These are phyloP conservation scores for Bucorvus abyssinicus DNA, from an alignment of 2,797 vertebrate species.

Conservation along the genomic window DNA sequence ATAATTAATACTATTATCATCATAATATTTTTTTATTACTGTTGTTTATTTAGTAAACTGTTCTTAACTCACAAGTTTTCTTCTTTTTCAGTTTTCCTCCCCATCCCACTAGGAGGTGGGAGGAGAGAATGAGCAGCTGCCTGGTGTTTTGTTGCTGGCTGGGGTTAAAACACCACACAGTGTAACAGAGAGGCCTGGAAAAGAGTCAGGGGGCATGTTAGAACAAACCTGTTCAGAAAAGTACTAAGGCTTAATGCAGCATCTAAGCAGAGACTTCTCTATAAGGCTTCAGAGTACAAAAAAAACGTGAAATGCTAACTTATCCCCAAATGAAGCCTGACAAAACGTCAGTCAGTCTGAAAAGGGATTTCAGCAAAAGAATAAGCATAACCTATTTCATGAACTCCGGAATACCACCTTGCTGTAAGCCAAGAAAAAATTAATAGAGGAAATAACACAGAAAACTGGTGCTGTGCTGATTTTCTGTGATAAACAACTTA, in stretches of 20 bases:
- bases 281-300: not conserved
- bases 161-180: too few relatives aligned
- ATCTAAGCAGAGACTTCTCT: not conserved
- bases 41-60: too few relatives aligned
- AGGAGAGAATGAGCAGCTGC: too few relatives aligned
- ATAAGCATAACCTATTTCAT: not conserved
- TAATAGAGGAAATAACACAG: not conserved
- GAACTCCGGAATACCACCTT: not conserved
- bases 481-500: constrained; percentile 41
- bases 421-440: not conserved
- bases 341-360: not conserved
- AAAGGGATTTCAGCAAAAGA: not conserved
- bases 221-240: not conserved
- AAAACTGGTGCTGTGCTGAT: constrained; percentile 26
- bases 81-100: too few relatives aligned
- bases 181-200: not conserved
- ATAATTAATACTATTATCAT: too few relatives aligned
- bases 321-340: not conserved
- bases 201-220: not conserved
- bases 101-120: too few relatives aligned
- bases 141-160: too few relatives aligned
- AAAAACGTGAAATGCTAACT: not conserved
- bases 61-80: too few relatives aligned
- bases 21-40: too few relatives aligned
- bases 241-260: not conserved